Percentiles rank a stretch among this genome's conserved stretches.
Conservation (phyloP, 1,140 invertebrate species). For the Heliconius himera region DNA sequence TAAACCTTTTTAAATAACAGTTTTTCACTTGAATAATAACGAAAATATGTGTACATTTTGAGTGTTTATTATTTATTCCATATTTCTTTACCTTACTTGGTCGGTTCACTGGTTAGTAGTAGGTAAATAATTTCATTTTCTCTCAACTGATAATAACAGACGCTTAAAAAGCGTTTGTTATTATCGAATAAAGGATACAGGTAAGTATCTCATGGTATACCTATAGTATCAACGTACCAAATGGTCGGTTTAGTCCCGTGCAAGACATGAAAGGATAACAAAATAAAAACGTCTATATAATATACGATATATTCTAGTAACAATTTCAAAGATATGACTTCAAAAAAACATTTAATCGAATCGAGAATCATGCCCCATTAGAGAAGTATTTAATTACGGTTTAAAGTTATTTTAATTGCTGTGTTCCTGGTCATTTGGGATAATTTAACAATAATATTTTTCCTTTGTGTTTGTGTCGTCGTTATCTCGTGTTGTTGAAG, state of each 20-base stretch:
- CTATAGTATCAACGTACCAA: no score
- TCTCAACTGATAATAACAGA: background rate
- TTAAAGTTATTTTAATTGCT: background rate
- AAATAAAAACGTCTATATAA: no score
- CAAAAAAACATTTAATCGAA: background rate
- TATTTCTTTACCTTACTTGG: background rate
- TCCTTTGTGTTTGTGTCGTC: background rate
- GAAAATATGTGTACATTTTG: background rate
- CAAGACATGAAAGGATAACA: no score
- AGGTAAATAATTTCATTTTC: background rate
- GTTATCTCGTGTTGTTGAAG: background rate
- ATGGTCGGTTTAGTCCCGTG: no score
- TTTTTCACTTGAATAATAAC: background rate
- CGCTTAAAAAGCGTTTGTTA: no score
- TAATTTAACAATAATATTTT: conserved; percentile 2
- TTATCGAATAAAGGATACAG: no score
- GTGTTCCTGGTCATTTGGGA: background rate
- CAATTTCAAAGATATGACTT: background rate
- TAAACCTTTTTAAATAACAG: background rate
- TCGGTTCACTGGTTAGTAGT: background rate
- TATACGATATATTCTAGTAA: no score
- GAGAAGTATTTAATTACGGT: conserved; percentile 6
- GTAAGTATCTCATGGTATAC: no score
- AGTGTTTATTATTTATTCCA: background rate
- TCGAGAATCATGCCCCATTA: background rate